phyloP scores from a whole-genome alignment of 2,888 invertebrate genomes.

The Busseola fusca region DNA sequence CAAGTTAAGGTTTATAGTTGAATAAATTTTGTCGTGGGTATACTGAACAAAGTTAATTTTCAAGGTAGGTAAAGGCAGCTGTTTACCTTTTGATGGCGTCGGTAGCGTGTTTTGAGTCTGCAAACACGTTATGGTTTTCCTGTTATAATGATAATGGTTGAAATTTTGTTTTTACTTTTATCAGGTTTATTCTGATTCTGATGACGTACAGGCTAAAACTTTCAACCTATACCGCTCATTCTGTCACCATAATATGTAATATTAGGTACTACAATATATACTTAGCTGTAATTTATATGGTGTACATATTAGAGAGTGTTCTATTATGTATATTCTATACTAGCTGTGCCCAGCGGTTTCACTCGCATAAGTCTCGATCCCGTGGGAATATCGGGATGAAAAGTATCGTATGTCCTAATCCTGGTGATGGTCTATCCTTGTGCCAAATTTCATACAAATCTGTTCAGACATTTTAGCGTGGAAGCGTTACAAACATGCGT shows the following conservation, averaged over 20 bases:
- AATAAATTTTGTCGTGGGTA: neutral
- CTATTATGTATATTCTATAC: neutral
- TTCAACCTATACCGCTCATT: neutral
- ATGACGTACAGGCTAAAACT: neutral
- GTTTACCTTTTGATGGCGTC: slow-evolving; percentile 49
- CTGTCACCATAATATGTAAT: neutral
- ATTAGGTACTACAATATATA: no score
- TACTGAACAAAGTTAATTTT: slow-evolving; percentile 44
- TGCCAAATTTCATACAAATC: neutral
- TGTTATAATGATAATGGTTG: slow-evolving; percentile 32
- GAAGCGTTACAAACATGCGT: no score
- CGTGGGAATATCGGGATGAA: neutral
- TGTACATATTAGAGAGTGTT: no score
- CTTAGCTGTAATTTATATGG: neutral
- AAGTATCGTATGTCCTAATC: neutral
- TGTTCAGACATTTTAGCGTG: neutral
- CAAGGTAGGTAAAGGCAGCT: slow-evolving; percentile 56
- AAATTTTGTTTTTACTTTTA: slow-evolving; percentile 26
- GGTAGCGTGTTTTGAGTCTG: slow-evolving; percentile 47
- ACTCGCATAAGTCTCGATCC: neutral
- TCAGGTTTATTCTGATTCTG: slow-evolving; percentile 1
- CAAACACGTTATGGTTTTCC: slow-evolving; percentile 41
- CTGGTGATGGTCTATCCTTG: no score
- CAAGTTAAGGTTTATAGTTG: slow-evolving; percentile 37
- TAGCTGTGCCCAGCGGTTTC: neutral